These are phyloP conservation scores for Acropternis orthonyx DNA, from an alignment of 2,797 vertebrate species.

Conservation along the genomic window DNA sequence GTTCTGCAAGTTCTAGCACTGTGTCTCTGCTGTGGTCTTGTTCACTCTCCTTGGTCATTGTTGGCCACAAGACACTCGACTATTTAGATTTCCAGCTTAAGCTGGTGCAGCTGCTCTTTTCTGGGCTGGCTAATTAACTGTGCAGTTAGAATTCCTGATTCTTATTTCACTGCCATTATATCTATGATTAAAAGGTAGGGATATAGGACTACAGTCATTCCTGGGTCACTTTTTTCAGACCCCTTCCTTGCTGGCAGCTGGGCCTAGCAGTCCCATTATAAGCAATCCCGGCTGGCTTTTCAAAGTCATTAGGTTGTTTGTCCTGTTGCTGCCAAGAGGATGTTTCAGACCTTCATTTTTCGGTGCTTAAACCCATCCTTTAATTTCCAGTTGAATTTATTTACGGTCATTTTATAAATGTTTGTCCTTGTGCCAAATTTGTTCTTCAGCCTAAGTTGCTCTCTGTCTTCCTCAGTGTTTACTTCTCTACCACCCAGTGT, in stretches of 20 bases:
- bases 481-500: neutral
- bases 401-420: slow-evolving; percentile 4
- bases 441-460: neutral
- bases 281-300: neutral
- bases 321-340: neutral
- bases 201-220: neutral
- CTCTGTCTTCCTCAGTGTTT: neutral
- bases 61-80: neutral
- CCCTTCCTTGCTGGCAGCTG: neutral
- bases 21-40: neutral
- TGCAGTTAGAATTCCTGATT: neutral
- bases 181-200: neutral
- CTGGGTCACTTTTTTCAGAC: neutral
- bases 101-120: neutral
- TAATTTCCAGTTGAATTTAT: slow-evolving; percentile 37
- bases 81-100: neutral
- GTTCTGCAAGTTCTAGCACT: neutral
- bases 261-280: neutral
- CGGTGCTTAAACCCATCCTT: slow-evolving; percentile 20
- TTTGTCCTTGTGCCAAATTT: slow-evolving; percentile 36
- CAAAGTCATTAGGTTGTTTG: neutral
- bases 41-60: neutral
- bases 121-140: neutral
- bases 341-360: slow-evolving; percentile 35
- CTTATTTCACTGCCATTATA: neutral